Conservation (phyloP, 2,888 invertebrate genomes). For the Thelaira solivaga region DNA sequence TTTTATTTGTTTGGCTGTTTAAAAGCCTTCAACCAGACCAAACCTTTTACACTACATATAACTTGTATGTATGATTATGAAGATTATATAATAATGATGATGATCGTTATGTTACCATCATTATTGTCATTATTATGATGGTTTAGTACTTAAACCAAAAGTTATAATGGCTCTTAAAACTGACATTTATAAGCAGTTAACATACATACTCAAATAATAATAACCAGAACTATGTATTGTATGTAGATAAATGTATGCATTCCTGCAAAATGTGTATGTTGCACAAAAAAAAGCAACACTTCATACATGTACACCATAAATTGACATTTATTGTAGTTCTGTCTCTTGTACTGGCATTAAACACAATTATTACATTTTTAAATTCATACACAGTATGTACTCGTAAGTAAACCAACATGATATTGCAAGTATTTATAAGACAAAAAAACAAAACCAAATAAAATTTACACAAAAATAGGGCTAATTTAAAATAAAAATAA, state of each 20-base stretch:
- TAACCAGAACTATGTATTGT: not conserved
- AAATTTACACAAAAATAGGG: no score
- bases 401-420: no score
- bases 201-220: conserved; percentile 25
- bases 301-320: no score
- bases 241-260: not conserved
- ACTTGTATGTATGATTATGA: not conserved
- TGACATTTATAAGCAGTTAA: conserved; percentile 56
- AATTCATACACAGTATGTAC: no score
- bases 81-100: conserved; percentile 9
- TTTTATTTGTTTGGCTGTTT: conserved; percentile 1
- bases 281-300: no score
- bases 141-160: conserved; percentile 48
- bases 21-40: not conserved
- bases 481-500: no score
- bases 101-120: conserved; percentile 2
- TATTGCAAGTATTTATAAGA: no score
- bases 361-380: no score
- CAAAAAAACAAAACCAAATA: no score
- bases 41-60: not conserved
- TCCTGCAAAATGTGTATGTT: not conserved
- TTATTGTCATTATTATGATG: conserved; percentile 11
- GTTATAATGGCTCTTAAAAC: conserved; percentile 54
- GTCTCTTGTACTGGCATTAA: no score
- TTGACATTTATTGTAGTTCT: no score